Percentiles rank a stretch among this genome's conserved stretches.
phyloP scores from a whole-genome alignment of 2,888 invertebrate species.

The Zele albiditarsus region DNA sequence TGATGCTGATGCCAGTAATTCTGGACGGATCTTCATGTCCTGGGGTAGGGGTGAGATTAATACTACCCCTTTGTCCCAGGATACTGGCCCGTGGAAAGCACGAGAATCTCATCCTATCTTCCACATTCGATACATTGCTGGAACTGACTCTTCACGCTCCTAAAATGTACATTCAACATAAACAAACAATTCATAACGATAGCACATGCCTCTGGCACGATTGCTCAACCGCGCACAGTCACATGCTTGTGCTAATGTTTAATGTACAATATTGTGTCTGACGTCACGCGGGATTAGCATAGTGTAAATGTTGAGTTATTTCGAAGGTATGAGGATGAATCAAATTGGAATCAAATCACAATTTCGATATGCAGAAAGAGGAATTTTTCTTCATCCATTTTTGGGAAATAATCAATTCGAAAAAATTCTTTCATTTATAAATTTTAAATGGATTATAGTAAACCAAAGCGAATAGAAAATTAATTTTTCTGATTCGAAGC shows the following conservation, averaged over 20 bases:
- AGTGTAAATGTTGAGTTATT: background rate
- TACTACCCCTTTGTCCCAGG: conserved; percentile 66
- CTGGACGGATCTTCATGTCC: conserved; percentile 56
- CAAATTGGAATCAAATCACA: background rate
- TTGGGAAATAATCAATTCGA: too few relatives aligned
- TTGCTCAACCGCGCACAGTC: conserved; percentile 47
- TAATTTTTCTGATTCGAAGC: too few relatives aligned
- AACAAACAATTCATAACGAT: conserved; percentile 2
- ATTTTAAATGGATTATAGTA: too few relatives aligned
- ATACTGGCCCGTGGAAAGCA: conserved; percentile 66
- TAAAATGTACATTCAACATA: background rate
- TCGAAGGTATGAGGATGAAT: background rate
- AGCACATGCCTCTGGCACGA: conserved; percentile 3
- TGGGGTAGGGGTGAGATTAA: conserved; percentile 63
- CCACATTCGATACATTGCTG: conserved; percentile 25
- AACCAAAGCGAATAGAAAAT: too few relatives aligned
- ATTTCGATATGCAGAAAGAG: background rate
- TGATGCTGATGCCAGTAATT: conserved; percentile 52
- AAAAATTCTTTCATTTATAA: too few relatives aligned
- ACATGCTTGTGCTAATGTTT: conserved; percentile 49
- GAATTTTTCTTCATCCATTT: too few relatives aligned
- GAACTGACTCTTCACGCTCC: conserved; percentile 13
- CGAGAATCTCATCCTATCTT: conserved; percentile 65
- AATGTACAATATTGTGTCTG: conserved; percentile 43
- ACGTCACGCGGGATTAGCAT: conserved; percentile 36